Evolutionary conservation across 35 echinoderm and acorn worm genomes (phyloP).

Genomic region (Heliocidaris tuberculata): DNA sequence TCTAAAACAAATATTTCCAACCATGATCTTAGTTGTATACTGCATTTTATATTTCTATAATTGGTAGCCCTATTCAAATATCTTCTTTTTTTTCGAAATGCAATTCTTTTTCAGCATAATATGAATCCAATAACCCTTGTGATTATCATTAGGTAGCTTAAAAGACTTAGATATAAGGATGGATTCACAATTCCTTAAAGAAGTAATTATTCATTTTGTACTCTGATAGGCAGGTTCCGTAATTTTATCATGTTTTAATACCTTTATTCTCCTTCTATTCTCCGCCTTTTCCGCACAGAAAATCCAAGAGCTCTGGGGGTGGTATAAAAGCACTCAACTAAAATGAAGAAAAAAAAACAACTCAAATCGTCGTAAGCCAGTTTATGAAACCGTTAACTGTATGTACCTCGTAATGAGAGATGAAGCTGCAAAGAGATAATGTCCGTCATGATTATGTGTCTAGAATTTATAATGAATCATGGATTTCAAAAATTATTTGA

Average conservation of each 20-base stretch:
- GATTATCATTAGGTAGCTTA: too few species aligned
- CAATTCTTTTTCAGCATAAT: too few species aligned
- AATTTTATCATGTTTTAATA: neutral
- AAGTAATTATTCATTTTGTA: too few species aligned
- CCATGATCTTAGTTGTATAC: too few species aligned
- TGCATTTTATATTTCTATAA: too few species aligned
- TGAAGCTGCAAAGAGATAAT: neutral
- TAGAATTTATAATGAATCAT: neutral
- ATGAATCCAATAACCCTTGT: too few species aligned
- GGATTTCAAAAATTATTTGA: neutral
- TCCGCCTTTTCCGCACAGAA: neutral
- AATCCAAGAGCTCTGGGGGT: constrained; percentile 11
- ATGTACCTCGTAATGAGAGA: neutral
- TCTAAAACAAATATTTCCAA: too few species aligned
- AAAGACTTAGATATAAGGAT: too few species aligned
- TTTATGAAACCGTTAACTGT: neutral
- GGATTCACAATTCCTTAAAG: too few species aligned
- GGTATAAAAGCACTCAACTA: constrained; percentile 19
- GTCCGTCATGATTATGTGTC: neutral
- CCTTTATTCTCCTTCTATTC: neutral
- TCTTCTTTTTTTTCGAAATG: too few species aligned
- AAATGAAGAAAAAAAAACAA: neutral
- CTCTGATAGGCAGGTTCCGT: too few species aligned
- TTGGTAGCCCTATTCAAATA: too few species aligned
- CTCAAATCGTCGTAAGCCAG: neutral